These are phyloP conservation scores for Volucella zonaria DNA, from an alignment of 2,888 invertebrate genomes.

Conservation along the genomic window DNA sequence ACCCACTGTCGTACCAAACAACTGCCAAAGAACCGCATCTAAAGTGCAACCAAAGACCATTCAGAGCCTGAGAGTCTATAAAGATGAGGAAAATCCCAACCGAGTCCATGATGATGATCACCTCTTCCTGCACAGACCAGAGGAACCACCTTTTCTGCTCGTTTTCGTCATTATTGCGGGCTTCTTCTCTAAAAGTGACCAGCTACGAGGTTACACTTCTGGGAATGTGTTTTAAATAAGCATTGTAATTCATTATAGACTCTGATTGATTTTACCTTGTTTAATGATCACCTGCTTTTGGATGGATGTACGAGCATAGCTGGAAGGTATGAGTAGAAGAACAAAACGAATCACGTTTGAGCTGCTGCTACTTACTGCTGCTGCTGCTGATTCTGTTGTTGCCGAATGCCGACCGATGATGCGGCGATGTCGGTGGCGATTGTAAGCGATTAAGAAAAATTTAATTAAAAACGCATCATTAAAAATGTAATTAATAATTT, in stretches of 20 bases:
- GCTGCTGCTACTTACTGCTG: conserved; percentile 35
- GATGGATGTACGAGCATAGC: conserved; percentile 30
- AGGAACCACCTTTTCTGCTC: conserved; percentile 27
- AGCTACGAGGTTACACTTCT: conserved; percentile 54
- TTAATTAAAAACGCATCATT: conserved; percentile 67
- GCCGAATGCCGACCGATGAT: conserved; percentile 13
- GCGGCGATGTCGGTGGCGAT: conserved; percentile 6
- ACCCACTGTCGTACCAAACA: conserved; percentile 26
- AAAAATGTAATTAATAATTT: conserved; percentile 64
- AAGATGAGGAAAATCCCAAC: conserved; percentile 46
- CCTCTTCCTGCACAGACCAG: conserved; percentile 1
- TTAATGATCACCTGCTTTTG: conserved; percentile 66
- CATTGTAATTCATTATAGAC: conserved; percentile 70
- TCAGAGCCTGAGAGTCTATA: conserved; percentile 57
- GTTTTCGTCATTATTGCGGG: conserved; percentile 46
- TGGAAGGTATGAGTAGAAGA: conserved; percentile 38
- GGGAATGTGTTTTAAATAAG: conserved; percentile 67
- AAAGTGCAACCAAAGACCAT: conserved; percentile 21
- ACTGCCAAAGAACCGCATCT: not conserved
- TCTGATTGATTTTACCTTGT: conserved; percentile 71
- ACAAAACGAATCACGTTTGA: conserved; percentile 64
- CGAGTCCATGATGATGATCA: conserved; percentile 29
- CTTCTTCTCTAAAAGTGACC: conserved; percentile 1
- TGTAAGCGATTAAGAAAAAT: conserved; percentile 60
- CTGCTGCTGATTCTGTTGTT: conserved; percentile 14